Evolutionary conservation across 2,888 invertebrate species (phyloP).

Genomic region (Tenthredo mesomela): DNA sequence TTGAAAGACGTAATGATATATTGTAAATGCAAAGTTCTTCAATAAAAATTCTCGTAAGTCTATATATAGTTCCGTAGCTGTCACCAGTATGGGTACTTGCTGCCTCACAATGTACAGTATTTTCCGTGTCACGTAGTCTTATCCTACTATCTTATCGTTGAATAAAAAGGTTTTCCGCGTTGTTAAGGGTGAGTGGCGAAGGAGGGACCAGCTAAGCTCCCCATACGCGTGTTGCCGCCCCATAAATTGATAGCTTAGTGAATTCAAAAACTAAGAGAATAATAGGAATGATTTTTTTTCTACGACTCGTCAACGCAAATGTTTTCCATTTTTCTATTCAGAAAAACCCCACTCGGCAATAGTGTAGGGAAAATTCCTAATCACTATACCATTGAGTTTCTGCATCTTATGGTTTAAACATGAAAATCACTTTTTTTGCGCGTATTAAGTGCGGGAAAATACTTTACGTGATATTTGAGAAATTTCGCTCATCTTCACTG

Average conservation of each 20-base stretch:
- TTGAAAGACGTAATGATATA: conserved; percentile 26
- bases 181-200: neutral
- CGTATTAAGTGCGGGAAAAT: neutral
- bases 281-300: neutral
- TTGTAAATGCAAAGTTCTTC: neutral
- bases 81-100: neutral
- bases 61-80: neutral
- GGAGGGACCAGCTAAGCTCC: neutral
- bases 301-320: neutral
- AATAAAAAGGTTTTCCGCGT: neutral
- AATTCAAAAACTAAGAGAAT: neutral
- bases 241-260: neutral
- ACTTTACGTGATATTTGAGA: neutral
- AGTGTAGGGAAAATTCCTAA: neutral
- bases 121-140: neutral
- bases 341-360: neutral
- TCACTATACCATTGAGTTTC: neutral
- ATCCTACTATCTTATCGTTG: neutral
- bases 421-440: neutral
- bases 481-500: neutral
- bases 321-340: neutral
- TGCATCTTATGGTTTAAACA: neutral
- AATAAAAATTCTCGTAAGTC: neutral
- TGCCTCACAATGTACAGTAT: neutral
- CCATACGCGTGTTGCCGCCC: neutral